A percentile compares a stretch with the other conserved stretches of the same genome.
phyloP scores from a whole-genome alignment of 2,113 vertebrate genomes.

The Cheilinus undulatus region DNA sequence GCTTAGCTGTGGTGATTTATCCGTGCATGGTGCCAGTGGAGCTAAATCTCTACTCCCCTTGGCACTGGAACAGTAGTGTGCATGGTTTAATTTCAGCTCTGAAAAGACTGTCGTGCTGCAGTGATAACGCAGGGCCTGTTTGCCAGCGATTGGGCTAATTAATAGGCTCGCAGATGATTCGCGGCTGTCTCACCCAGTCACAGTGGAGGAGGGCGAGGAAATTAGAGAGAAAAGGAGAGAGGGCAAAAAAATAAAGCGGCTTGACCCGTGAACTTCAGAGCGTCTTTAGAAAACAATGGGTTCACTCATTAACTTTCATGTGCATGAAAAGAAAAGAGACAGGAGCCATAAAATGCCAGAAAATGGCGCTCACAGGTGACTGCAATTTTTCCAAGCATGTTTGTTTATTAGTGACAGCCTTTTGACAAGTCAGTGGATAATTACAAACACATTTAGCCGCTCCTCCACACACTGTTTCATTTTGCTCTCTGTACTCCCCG shows the following conservation, averaged over 20 bases:
- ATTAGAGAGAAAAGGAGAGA: slow-evolving; percentile 13
- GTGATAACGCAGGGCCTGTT: slow-evolving; percentile 72
- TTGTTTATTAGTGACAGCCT: slow-evolving; percentile 49
- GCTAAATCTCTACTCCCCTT: slow-evolving; percentile 76
- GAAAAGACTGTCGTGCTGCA: slow-evolving; percentile 72
- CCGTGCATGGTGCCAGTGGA: slow-evolving; percentile 64
- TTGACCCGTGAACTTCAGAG: slow-evolving; percentile 53
- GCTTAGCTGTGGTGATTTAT: slow-evolving; percentile 78
- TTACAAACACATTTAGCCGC: slow-evolving; percentile 61
- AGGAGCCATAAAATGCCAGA: slow-evolving; percentile 7
- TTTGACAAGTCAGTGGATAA: slow-evolving; percentile 54
- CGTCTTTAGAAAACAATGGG: slow-evolving; percentile 26
- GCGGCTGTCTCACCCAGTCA: slow-evolving; percentile 54
- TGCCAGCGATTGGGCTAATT: slow-evolving; percentile 80
- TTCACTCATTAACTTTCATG: slow-evolving; percentile 34
- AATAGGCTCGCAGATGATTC: slow-evolving; percentile 76
- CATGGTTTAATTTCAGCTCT: slow-evolving; percentile 77
- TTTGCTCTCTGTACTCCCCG: slow-evolving; percentile 13
- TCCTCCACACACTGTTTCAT: slow-evolving; percentile 20
- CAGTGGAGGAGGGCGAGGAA: slow-evolving; percentile 38
- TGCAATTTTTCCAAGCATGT: slow-evolving; percentile 32
- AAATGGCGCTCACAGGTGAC: slow-evolving; percentile 22
- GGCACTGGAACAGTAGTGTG: slow-evolving; percentile 73
- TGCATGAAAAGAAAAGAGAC: slow-evolving; percentile 23
- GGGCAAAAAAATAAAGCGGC: slow-evolving; percentile 37